phyloP scores from a whole-genome alignment of 2,888 invertebrate species.

The Hypomecis atomaria region DNA sequence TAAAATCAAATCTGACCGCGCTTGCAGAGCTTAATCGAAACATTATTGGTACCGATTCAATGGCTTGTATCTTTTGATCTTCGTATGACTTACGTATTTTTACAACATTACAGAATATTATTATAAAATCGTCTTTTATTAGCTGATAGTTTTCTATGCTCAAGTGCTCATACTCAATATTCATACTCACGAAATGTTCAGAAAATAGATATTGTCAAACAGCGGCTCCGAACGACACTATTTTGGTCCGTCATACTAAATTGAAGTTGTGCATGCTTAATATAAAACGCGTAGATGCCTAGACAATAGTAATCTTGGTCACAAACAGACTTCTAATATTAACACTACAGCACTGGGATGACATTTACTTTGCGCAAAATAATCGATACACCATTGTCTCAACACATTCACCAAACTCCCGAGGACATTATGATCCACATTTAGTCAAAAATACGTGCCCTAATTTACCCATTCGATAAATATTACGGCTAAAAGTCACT shows the following conservation, averaged over 20 bases:
- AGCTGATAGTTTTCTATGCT: neutral
- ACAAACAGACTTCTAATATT: constrained; percentile 84
- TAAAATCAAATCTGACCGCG: neutral
- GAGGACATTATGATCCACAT: constrained; percentile 63
- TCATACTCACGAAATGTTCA: constrained; percentile 59
- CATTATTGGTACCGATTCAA: neutral
- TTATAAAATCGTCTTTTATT: neutral
- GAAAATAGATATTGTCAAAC: constrained; percentile 69
- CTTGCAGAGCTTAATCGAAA: neutral
- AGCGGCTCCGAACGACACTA: constrained; percentile 70
- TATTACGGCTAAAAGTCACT: constrained; percentile 48
- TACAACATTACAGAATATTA: neutral
- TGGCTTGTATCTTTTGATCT: too few relatives aligned
- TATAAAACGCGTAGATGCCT: constrained; percentile 83
- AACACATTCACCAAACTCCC: constrained; percentile 78
- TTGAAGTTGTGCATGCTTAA: constrained; percentile 77
- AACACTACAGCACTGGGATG: constrained; percentile 82
- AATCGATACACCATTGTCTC: constrained; percentile 85
- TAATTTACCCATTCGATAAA: constrained; percentile 44
- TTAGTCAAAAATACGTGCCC: constrained; percentile 46
- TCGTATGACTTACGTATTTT: neutral
- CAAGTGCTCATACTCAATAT: constrained; percentile 10
- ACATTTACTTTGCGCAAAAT: constrained; percentile 84
- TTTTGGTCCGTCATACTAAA: constrained; percentile 79
- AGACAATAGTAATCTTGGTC: constrained; percentile 80